Evolutionary conservation across 2,797 vertebrate species (phyloP).

Genomic region (Steatocranus sp.): DNA sequence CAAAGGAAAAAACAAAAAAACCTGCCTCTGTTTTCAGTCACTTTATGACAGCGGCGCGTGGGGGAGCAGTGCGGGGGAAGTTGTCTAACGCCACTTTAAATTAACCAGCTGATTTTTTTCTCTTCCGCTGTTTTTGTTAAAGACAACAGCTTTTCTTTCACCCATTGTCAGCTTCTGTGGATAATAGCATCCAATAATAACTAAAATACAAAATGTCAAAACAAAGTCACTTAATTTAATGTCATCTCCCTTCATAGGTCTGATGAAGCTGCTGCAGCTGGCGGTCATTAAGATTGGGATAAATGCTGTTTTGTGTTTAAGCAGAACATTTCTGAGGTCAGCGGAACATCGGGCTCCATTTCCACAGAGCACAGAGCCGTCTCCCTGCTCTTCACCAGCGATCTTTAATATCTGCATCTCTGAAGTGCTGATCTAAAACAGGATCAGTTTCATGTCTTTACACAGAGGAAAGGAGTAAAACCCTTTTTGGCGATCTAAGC

Average conservation of each 20-base stretch:
- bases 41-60: background rate
- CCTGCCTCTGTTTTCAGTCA: background rate
- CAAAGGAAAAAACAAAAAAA: background rate
- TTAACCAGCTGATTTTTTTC: background rate
- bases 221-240: constrained; percentile 22
- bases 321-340: background rate
- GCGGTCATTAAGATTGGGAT: constrained; percentile 18
- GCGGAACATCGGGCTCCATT: background rate
- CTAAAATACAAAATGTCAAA: constrained; percentile 26
- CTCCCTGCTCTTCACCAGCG: background rate
- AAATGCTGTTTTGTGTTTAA: constrained; percentile 29
- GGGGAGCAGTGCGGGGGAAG: background rate
- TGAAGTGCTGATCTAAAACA: constrained; percentile 22
- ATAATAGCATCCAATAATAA: constrained; percentile 5
- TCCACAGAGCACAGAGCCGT: background rate
- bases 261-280: constrained; percentile 18
- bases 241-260: constrained; percentile 27
- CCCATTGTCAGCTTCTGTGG: background rate
- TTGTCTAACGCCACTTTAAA: background rate
- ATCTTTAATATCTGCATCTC: constrained; percentile 19
- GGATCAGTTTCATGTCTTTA: constrained; percentile 50
- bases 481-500: constrained; percentile 65
- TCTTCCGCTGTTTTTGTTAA: background rate
- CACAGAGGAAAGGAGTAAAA: constrained; percentile 67
- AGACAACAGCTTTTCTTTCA: background rate